Base-by-base conservation (phyloP, 2,113 vertebrate genomes). In the Chaetorhynchus papuensis region DNA sequence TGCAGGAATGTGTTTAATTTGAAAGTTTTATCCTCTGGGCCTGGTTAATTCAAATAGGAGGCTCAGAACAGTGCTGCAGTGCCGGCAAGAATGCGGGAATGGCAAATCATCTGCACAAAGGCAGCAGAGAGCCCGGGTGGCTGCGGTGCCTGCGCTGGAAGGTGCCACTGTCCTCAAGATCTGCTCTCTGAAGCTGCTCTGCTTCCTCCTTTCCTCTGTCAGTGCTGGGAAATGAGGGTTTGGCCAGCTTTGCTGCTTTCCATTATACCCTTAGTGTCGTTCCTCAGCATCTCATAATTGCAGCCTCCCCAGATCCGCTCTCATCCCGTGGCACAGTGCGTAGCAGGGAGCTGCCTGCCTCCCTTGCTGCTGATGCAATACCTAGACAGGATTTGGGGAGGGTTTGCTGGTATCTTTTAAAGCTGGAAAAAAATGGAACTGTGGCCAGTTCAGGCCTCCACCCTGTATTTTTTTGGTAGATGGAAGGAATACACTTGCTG, bases 21-120 rank as follows among this genome's bases (percentile, higher is more conserved):
- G 98, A 99, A 99, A 99, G 98, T 99, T 98, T 98, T 99, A 98
- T 99, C 99, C 99, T 99, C 98, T 99, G 98, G 98, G 99, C 98
- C 98, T 99, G 99, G 99, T 99, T 99, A 99, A 99, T 99, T 99
- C 99, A 99, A 99, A 98, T 97, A 98, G 66, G 90, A 96, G 96
- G 98, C 98, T 97, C 98, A 95, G 97, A 98, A 97, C 97, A 74
- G 93, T 28, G 96, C 95, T 68, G 90, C 93, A 84, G 94, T 17
- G 91, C 91, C 65, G 53, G 78, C 91, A 94, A 94, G 95, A 95
- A 95, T 71, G 95, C 61, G 1, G 92, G 66, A 60, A 72, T 4
- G 85, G 97, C 96, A 87, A 50, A 87, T 78, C 19, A 10, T 42
- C 59, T 23, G 79, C 81, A 69, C 81, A 91, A 92, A 94, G 82